A percentile compares a stretch with the other conserved stretches of the same genome.
phyloP scores from a whole-genome alignment of 2,113 vertebrate species.

The Hipposideros armiger region DNA sequence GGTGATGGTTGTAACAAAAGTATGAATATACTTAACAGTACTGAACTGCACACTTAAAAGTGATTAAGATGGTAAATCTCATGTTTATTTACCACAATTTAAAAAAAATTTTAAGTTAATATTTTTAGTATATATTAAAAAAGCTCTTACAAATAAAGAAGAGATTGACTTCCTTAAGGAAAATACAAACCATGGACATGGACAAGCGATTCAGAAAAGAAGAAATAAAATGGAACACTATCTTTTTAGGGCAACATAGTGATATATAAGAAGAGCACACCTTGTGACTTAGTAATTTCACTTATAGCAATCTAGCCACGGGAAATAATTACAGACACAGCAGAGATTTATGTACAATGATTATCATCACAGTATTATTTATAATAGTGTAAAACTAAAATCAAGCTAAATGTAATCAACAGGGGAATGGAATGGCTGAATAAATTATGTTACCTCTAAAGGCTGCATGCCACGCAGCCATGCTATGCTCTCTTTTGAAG shows the following conservation, averaged over 20 bases:
- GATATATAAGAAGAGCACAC: conserved; percentile 31
- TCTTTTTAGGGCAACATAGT: conserved; percentile 11
- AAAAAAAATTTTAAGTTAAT: background rate
- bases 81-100: background rate
- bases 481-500: background rate
- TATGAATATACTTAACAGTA: background rate
- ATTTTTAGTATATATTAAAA: background rate
- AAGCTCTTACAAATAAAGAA: background rate
- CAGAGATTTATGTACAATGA: conserved; percentile 62
- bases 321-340: conserved; percentile 71
- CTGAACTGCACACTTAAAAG: background rate
- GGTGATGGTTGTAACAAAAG: background rate
- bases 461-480: background rate
- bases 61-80: background rate
- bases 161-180: background rate
- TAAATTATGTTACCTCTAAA: conserved; percentile 33
- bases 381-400: conserved; percentile 69
- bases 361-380: conserved; percentile 71
- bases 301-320: conserved; percentile 35
- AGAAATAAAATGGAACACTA: background rate
- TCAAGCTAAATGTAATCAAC: conserved; percentile 64
- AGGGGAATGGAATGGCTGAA: conserved; percentile 15
- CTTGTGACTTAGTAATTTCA: conserved; percentile 59
- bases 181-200: background rate
- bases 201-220: background rate